These are phyloP conservation scores for Adelges cooleyi DNA, from an alignment of 1,140 invertebrate genomes.

Conservation along the genomic window DNA sequence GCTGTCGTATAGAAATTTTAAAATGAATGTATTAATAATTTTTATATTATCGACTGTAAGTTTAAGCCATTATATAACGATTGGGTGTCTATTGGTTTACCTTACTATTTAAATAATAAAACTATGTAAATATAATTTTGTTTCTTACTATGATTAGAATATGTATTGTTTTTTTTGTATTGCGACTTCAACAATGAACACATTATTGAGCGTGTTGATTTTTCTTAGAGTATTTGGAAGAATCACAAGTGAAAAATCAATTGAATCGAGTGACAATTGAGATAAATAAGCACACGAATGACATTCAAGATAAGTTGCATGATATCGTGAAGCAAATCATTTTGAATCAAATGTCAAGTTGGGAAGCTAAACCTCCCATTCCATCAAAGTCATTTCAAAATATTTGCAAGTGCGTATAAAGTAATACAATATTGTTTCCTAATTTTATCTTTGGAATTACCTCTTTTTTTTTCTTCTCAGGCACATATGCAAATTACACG, in stretches of 20 bases:
- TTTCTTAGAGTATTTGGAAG: constrained; percentile 33
- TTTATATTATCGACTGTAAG: too few relatives aligned
- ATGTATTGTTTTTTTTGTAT: too few relatives aligned
- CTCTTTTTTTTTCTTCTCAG: constrained; percentile 44
- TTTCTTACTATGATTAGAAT: too few relatives aligned
- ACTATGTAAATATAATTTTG: too few relatives aligned
- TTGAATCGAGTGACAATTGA: constrained; percentile 32
- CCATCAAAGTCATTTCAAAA: constrained; percentile 84
- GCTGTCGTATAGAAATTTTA: too few relatives aligned
- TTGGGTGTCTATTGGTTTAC: too few relatives aligned
- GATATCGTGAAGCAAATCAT: constrained; percentile 76
- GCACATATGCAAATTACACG: constrained; percentile 83
- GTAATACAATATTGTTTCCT: neutral
- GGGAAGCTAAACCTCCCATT: constrained; percentile 90
- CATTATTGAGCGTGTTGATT: too few relatives aligned
- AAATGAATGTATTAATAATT: too few relatives aligned
- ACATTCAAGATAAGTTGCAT: constrained; percentile 84
- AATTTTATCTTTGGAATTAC: too few relatives aligned
- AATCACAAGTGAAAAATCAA: constrained; percentile 29
- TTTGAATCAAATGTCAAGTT: constrained; percentile 58
- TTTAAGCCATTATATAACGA: too few relatives aligned
- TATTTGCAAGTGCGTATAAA: constrained; percentile 53
- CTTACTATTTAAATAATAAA: too few relatives aligned
- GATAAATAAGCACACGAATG: constrained; percentile 59
- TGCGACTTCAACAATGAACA: too few relatives aligned